Evolutionary conservation across 1,140 invertebrate species (phyloP).

Genomic region (Periplaneta americana): DNA sequence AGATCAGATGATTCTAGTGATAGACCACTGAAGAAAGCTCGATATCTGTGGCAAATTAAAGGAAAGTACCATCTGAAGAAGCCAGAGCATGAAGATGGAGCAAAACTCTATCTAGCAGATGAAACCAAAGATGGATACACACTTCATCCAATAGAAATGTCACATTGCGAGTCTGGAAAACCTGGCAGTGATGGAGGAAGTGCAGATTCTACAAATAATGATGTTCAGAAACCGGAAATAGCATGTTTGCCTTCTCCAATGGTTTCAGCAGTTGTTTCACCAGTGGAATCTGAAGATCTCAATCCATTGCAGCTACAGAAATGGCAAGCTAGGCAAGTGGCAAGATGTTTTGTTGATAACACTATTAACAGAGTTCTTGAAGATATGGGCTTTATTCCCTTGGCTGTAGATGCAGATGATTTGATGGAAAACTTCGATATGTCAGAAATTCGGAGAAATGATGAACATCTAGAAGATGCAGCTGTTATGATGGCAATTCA

Average conservation of each 20-base stretch:
- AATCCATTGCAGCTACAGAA: conserved; percentile 30
- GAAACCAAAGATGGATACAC: not conserved
- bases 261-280: not conserved
- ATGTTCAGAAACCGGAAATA: not conserved
- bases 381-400: conserved; percentile 34
- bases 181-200: not conserved
- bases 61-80: conserved; percentile 49
- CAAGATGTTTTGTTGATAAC: conserved; percentile 64
- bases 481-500: conserved; percentile 58
- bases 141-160: not conserved
- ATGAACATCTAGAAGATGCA: conserved; percentile 56
- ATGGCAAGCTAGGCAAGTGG: conserved; percentile 65
- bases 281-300: not conserved
- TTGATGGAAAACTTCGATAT: conserved; percentile 31
- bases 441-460: conserved; percentile 35
- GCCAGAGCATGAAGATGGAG: conserved; percentile 5
- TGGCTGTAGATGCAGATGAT: conserved; percentile 44
- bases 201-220: not conserved
- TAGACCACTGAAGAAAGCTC: conserved; percentile 54
- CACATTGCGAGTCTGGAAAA: not conserved
- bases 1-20: conserved; percentile 28
- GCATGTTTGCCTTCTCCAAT: not conserved
- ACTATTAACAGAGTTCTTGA: conserved; percentile 63
- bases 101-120: not conserved
- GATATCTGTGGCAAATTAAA: conserved; percentile 58